A percentile compares a stretch with the other conserved stretches of the same genome.
These are phyloP conservation scores for Anthopleura sola DNA, from an alignment of 64 coral and sea anemone species.

Conservation along the genomic window DNA sequence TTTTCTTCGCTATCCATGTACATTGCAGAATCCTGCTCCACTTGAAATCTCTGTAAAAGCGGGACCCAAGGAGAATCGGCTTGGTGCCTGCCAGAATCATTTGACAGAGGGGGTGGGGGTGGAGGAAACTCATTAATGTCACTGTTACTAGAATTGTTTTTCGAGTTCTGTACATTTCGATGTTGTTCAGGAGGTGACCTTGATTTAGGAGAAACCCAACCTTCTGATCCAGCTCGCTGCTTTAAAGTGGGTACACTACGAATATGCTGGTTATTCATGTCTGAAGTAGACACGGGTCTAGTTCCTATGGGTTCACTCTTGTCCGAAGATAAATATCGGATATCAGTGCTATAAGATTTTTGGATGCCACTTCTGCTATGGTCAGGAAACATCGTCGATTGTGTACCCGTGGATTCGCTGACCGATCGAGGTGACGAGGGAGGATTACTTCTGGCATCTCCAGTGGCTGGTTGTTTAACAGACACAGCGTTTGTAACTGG, in stretches of 20 bases:
- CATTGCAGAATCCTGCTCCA: slow-evolving; percentile 26
- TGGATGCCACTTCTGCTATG: neutral
- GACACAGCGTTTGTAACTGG: slow-evolving; percentile 38
- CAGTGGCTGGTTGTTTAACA: slow-evolving; percentile 24
- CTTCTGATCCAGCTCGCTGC: neutral
- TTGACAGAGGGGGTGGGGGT: slow-evolving; percentile 42
- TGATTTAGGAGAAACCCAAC: neutral
- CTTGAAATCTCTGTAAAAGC: slow-evolving; percentile 57
- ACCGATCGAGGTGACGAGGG: slow-evolving; percentile 5
- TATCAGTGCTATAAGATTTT: neutral
- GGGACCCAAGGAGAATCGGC: slow-evolving; percentile 62
- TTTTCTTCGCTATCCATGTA: slow-evolving; percentile 35
- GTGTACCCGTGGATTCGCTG: slow-evolving; percentile 4
- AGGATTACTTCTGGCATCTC: neutral
- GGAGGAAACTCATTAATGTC: slow-evolving; percentile 62
- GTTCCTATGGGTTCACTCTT: neutral
- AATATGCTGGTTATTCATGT: neutral
- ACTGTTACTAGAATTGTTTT: slow-evolving; percentile 8
- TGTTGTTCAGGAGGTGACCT: neutral
- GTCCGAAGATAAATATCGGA: neutral
- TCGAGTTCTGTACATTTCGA: slow-evolving; percentile 19
- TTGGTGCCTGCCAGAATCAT: slow-evolving; percentile 25
- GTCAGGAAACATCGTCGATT: neutral
- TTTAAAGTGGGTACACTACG: neutral
- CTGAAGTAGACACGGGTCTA: slow-evolving; percentile 21